phyloP scores from a whole-genome alignment of 2,888 invertebrate genomes.

The Anorthoa munda region DNA sequence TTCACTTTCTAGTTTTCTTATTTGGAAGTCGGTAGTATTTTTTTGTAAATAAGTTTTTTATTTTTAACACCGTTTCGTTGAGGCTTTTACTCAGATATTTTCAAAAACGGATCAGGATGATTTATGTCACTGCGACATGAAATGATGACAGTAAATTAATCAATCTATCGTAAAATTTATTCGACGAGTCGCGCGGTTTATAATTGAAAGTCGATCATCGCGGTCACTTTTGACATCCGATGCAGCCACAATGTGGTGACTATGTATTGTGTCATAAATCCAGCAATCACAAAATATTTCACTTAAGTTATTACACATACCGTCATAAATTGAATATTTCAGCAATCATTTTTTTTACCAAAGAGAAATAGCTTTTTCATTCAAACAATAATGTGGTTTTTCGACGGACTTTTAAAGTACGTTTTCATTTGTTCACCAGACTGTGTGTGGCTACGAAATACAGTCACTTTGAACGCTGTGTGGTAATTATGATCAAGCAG shows the following conservation, averaged over 20 bases:
- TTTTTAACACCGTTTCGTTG: not conserved
- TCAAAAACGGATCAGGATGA: not conserved
- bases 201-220: slow-evolving; percentile 50
- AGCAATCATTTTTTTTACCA: slow-evolving; percentile 15
- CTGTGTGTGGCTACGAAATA: slow-evolving; percentile 48
- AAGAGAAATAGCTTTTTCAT: slow-evolving; percentile 28
- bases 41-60: no score
- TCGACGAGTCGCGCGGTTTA: slow-evolving; percentile 24
- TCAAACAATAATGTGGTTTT: slow-evolving; percentile 28
- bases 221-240: slow-evolving; percentile 40
- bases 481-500: slow-evolving; percentile 40
- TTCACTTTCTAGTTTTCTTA: no score
- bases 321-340: not conserved
- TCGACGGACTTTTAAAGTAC: slow-evolving; percentile 32
- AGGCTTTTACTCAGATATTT: not conserved
- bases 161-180: slow-evolving; percentile 19
- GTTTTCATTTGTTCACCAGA: slow-evolving; percentile 57
- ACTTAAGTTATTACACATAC: slow-evolving; percentile 11
- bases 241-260: slow-evolving; percentile 32
- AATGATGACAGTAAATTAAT: slow-evolving; percentile 16
- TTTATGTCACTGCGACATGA: not conserved
- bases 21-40: no score
- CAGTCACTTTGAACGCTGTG: slow-evolving; percentile 31
- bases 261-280: slow-evolving; percentile 20
- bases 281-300: slow-evolving; percentile 19